Conservation (phyloP, 2,797 vertebrate species). For the Helarctos malayanus region DNA sequence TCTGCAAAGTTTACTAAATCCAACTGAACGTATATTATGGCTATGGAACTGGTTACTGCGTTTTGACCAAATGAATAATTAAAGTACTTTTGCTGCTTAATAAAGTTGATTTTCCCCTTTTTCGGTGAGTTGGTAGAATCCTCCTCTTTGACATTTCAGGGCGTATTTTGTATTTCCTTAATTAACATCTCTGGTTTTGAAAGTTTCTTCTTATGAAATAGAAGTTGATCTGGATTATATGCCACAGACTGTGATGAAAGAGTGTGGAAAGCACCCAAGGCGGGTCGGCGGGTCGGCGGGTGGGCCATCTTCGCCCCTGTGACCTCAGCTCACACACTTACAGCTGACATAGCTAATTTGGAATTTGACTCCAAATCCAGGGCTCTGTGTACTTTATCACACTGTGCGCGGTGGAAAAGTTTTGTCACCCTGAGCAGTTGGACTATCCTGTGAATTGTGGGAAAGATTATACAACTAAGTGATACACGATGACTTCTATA, state of each 20-base stretch:
- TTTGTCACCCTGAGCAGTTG: not conserved
- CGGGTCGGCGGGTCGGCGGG: no score
- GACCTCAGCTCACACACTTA: not conserved
- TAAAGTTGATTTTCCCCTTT: not conserved
- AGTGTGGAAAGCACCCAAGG: not conserved
- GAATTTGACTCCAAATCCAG: not conserved
- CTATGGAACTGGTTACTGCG: not conserved
- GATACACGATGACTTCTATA: not conserved
- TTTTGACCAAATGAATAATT: slow-evolving; percentile 49
- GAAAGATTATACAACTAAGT: slow-evolving; percentile 39
- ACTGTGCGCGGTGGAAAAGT: not conserved
- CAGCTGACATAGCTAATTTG: not conserved
- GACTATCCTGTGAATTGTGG: not conserved
- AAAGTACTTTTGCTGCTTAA: slow-evolving; percentile 20
- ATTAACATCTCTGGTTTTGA: slow-evolving; percentile 27
- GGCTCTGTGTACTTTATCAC: not conserved
- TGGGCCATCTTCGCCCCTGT: not conserved
- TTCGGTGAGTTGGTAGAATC: not conserved
- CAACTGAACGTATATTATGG: not conserved
- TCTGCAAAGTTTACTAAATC: slow-evolving; percentile 5
- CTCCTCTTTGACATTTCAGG: not conserved
- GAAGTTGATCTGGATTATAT: not conserved
- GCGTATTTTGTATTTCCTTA: not conserved
- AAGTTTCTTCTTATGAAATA: slow-evolving; percentile 32
- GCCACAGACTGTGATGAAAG: not conserved